phyloP scores from a whole-genome alignment of 2,888 invertebrate genomes.

The Cremastobaeus sp. region DNA sequence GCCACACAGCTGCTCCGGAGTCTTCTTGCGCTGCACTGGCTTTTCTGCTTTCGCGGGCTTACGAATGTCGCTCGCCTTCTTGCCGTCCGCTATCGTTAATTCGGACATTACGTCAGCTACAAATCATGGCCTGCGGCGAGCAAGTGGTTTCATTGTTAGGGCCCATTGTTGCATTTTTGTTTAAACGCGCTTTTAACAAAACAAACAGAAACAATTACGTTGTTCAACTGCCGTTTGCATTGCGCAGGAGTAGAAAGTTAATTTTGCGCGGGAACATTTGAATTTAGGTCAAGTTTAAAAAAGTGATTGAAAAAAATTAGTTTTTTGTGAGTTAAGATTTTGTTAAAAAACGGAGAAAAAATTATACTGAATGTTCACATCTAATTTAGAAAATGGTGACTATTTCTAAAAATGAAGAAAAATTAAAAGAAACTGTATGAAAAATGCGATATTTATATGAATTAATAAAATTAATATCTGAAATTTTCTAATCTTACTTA shows the following conservation, averaged over 20 bases:
- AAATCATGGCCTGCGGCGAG: background rate
- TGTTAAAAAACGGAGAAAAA: too few relatives aligned
- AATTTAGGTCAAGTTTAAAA: too few relatives aligned
- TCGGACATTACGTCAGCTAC: conserved; percentile 2
- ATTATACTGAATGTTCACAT: too few relatives aligned
- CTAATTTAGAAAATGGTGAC: too few relatives aligned
- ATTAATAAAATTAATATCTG: too few relatives aligned
- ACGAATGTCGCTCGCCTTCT: conserved; percentile 66
- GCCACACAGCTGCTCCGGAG: conserved; percentile 68
- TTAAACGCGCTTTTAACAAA: conserved; percentile 67
- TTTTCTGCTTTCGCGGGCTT: conserved; percentile 73
- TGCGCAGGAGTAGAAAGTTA: conserved; percentile 13
- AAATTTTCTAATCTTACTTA: too few relatives aligned
- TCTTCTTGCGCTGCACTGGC: conserved; percentile 70
- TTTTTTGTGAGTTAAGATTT: too few relatives aligned
- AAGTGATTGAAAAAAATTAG: too few relatives aligned
- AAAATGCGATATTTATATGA: too few relatives aligned
- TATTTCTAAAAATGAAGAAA: too few relatives aligned
- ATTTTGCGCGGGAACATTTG: conserved; percentile 11
- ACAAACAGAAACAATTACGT: conserved; percentile 66
- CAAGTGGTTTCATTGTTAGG: background rate
- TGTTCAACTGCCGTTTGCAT: conserved; percentile 8
- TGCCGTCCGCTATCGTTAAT: conserved; percentile 20
- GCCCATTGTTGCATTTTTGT: conserved; percentile 53
- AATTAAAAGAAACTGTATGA: too few relatives aligned